Percentiles rank a stretch among this genome's conserved stretches.
Conservation (phyloP, 1,140 invertebrate genomes). For the Caenorhabditis latens region DNA sequence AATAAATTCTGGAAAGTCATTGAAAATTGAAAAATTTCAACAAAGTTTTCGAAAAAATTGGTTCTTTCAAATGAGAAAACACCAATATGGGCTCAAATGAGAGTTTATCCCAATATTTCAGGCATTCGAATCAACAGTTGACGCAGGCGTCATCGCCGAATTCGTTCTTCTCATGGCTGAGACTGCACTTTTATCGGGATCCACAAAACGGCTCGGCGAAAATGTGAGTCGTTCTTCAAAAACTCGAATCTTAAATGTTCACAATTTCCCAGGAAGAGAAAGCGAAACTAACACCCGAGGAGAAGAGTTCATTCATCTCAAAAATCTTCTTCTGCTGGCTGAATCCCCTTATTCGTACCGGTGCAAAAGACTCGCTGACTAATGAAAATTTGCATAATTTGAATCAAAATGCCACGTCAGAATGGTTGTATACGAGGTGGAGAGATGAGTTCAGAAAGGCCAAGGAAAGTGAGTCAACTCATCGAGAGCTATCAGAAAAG, state of each 20-base stretch:
- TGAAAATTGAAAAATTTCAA: no score
- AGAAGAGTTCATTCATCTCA: constrained; percentile 8
- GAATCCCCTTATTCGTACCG: background rate
- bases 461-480: background rate
- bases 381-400: constrained; percentile 33
- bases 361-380: background rate
- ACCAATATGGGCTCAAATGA: no score
- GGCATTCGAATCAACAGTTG: constrained; percentile 14
- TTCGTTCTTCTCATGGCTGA: constrained; percentile 29
- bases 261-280: background rate
- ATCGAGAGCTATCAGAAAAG: background rate
- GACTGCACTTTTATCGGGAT: constrained; percentile 5
- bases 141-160: constrained; percentile 35
- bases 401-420: constrained; percentile 30
- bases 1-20: no score
- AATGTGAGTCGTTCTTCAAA: background rate
- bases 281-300: constrained; percentile 20
- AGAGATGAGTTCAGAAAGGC: background rate
- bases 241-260: background rate
- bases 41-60: no score
- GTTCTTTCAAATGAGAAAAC: no score
- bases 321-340: constrained; percentile 49
- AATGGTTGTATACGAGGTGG: constrained; percentile 26
- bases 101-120: background rate
- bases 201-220: background rate